These are phyloP conservation scores for Nipponacmea schrenckii DNA, from an alignment of 2,888 invertebrate species.

Conservation along the genomic window DNA sequence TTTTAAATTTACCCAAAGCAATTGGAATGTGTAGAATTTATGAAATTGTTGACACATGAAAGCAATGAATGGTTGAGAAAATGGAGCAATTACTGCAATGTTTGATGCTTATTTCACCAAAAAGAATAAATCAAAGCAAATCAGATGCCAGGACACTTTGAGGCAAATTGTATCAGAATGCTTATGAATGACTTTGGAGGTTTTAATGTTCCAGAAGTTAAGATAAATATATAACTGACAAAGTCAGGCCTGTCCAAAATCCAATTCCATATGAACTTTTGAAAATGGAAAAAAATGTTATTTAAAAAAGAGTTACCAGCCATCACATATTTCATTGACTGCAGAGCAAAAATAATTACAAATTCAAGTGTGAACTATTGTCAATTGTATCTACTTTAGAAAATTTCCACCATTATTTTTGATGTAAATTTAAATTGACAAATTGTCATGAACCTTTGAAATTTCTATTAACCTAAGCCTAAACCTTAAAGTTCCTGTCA, in stretches of 20 bases:
- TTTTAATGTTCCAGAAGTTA: not conserved
- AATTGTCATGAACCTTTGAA: slow-evolving; percentile 11
- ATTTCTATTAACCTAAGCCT: not conserved
- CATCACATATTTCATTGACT: no score
- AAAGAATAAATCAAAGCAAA: not conserved
- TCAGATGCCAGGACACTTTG: not conserved
- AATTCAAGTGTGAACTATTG: slow-evolving; percentile 5
- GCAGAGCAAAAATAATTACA: slow-evolving; percentile 7
- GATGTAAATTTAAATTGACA: not conserved
- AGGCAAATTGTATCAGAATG: not conserved
- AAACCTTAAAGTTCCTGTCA: not conserved
- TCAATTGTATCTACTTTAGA: slow-evolving; percentile 5
- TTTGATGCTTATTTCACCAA: not conserved
- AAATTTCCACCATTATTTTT: slow-evolving; percentile 10
- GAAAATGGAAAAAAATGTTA: not conserved
- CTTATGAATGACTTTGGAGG: not conserved
- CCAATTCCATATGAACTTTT: not conserved
- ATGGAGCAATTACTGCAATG: not conserved
- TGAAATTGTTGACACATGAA: not conserved
- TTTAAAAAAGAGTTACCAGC: no score
- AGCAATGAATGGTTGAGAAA: not conserved
- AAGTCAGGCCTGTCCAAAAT: not conserved
- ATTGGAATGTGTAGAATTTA: not conserved
- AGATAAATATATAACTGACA: not conserved
- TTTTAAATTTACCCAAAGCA: not conserved